Conservation (phyloP, 2,888 invertebrate genomes). For the Calephelis perditalis region DNA sequence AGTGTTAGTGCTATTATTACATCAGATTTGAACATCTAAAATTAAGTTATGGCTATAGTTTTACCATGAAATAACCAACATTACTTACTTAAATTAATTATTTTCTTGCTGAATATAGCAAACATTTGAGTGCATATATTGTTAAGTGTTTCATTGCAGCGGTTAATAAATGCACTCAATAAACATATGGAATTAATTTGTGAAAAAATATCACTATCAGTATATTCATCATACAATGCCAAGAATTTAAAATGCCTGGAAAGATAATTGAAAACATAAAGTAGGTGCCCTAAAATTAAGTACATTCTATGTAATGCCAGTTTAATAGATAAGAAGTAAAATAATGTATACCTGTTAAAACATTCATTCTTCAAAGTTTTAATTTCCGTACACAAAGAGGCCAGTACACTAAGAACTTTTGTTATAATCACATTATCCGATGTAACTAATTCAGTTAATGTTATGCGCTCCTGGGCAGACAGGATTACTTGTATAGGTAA, state of each 20-base stretch:
- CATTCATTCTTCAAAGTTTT: conserved; percentile 82
- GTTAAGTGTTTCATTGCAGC: conserved; percentile 84
- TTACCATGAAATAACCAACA: conserved; percentile 11
- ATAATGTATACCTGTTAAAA: conserved; percentile 63
- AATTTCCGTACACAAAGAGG: conserved; percentile 88
- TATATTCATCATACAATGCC: conserved; percentile 83
- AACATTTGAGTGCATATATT: conserved; percentile 87
- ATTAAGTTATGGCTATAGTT: too few species aligned
- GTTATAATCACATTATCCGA: conserved; percentile 90
- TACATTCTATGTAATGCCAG: too few species aligned
- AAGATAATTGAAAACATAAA: conserved; percentile 17
- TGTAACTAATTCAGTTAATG: conserved; percentile 83
- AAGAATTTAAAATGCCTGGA: conserved; percentile 78
- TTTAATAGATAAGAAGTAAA: conserved; percentile 18
- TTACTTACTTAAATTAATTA: conserved; percentile 61
- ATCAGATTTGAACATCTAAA: too few species aligned
- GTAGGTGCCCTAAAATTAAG: too few species aligned
- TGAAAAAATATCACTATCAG: conserved; percentile 59
- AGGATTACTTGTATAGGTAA: conserved; percentile 54
- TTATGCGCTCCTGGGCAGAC: conserved; percentile 79
- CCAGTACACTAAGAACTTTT: conserved; percentile 87
- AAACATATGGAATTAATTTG: conserved; percentile 80
- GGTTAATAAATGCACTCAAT: conserved; percentile 82
- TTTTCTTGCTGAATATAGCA: conserved; percentile 79
- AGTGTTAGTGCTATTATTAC: too few species aligned